Percentiles rank a stretch among this genome's conserved stretches.
Conservation (phyloP, 2,113 vertebrate species). For the Microcebus lehilahytsara region DNA sequence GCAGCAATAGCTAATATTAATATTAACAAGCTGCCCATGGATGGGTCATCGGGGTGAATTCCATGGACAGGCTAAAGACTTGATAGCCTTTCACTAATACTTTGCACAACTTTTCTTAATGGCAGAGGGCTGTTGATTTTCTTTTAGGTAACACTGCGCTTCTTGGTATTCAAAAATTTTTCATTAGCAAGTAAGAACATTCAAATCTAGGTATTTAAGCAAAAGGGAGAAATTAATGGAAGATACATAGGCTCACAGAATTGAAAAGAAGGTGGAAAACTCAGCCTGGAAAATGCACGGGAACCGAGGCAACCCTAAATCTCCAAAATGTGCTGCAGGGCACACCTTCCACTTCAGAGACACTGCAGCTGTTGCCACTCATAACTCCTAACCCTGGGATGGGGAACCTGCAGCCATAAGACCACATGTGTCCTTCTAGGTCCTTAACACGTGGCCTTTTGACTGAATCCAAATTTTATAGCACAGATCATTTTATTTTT, state of each 20-base stretch:
- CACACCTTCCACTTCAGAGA: rapidly evolving
- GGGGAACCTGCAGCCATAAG: too few species aligned
- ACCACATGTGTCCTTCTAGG: too few species aligned
- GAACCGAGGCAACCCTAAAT: neutral
- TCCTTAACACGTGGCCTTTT: too few species aligned
- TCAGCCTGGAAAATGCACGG: neutral
- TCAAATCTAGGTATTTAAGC: neutral
- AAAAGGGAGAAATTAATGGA: neutral
- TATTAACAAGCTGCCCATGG: neutral
- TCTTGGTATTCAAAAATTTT: neutral
- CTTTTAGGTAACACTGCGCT: neutral
- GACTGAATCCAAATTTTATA: too few species aligned
- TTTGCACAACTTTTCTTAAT: neutral
- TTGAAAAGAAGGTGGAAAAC: neutral
- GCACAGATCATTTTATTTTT: too few species aligned
- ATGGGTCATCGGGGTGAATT: neutral
- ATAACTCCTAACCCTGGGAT: neutral
- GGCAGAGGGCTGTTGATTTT: too few species aligned
- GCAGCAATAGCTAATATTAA: neutral
- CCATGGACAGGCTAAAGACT: neutral
- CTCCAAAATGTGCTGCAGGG: neutral
- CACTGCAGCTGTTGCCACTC: rapidly evolving
- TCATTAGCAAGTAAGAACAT: neutral
- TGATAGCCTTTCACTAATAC: neutral
- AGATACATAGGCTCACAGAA: neutral